Evolutionary conservation across 2,888 invertebrate species (phyloP).

Genomic region (Stictocephala bisonia): DNA sequence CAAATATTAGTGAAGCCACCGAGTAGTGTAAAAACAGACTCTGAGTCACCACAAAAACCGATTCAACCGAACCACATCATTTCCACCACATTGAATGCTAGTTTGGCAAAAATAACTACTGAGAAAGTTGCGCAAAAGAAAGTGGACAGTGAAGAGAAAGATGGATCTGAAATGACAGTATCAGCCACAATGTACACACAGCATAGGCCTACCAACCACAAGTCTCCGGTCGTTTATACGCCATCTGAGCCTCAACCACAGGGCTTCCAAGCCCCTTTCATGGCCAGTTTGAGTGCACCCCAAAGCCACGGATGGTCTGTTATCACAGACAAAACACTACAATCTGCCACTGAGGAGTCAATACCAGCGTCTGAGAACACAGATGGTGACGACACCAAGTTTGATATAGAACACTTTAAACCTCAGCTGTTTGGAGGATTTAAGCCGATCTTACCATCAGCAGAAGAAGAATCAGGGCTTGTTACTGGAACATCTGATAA

Average conservation of each 20-base stretch:
- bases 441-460: conserved; percentile 68
- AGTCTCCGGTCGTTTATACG: conserved; percentile 62
- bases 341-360: conserved; percentile 44
- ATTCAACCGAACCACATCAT: conserved; percentile 52
- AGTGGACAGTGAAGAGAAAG: conserved; percentile 8
- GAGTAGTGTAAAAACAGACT: conserved; percentile 30
- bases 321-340: conserved; percentile 49
- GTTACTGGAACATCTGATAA: background rate
- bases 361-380: conserved; percentile 40
- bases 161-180: conserved; percentile 63
- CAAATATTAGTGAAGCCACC: conserved; percentile 47
- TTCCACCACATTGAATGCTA: conserved; percentile 54
- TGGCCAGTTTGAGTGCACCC: conserved; percentile 73
- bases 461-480: conserved; percentile 53
- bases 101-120: conserved; percentile 45
- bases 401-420: conserved; percentile 75
- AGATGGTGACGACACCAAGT: conserved; percentile 62
- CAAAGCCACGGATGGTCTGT: conserved; percentile 60
- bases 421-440: conserved; percentile 77
- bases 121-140: conserved; percentile 50
- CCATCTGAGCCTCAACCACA: conserved; percentile 66
- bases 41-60: conserved; percentile 34
- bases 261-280: conserved; percentile 77
- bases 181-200: conserved; percentile 65
- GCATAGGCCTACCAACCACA: conserved; percentile 49